phyloP scores from a whole-genome alignment of 2,888 invertebrate genomes.

The Aporophyla nigra region DNA sequence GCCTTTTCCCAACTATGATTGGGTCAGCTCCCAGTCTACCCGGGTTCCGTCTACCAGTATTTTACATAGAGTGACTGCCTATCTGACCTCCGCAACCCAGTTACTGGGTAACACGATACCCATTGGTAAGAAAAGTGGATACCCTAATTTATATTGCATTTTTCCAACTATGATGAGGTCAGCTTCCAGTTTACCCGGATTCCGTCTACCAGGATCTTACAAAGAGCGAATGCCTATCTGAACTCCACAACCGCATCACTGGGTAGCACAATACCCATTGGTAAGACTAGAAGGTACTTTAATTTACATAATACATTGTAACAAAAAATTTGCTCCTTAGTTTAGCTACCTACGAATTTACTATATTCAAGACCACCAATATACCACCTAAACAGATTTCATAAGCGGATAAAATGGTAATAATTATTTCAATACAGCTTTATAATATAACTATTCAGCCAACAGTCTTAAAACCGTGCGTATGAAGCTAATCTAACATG shows the following conservation, averaged over 20 bases:
- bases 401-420: neutral
- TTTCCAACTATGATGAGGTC: neutral
- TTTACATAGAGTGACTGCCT: too few relatives aligned
- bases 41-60: too few relatives aligned
- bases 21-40: too few relatives aligned
- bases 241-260: neutral
- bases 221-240: neutral
- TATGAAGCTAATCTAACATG: slow-evolving; percentile 30
- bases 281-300: neutral
- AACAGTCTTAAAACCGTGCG: slow-evolving; percentile 16
- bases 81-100: too few relatives aligned
- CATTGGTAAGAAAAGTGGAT: too few relatives aligned
- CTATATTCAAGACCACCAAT: neutral
- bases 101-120: too few relatives aligned
- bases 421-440: neutral
- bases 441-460: neutral
- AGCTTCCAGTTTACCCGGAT: neutral
- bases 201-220: neutral
- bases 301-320: neutral
- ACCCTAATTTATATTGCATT: too few relatives aligned
- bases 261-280: neutral
- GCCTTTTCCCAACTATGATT: too few relatives aligned
- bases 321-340: neutral
- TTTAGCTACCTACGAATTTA: too few relatives aligned
- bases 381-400: neutral